Evolutionary conservation across 1,140 invertebrate species (phyloP).

Genomic region (Heliothis subflexa): DNA sequence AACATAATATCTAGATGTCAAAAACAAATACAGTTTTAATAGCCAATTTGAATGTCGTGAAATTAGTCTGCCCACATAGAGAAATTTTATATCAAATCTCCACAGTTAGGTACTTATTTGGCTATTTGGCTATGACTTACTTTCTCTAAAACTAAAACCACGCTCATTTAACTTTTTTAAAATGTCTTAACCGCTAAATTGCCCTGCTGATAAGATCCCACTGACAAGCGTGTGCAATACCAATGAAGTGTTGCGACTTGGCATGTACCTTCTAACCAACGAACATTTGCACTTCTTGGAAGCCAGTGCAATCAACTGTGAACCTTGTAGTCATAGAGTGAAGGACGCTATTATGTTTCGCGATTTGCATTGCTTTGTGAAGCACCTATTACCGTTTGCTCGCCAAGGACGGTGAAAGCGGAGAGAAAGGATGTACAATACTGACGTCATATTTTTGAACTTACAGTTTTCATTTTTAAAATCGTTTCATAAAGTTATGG

Average conservation of each 20-base stretch:
- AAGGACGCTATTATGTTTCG: slow-evolving; percentile 24
- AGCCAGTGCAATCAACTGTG: slow-evolving; percentile 15
- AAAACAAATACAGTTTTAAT: background rate
- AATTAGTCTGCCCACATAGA: slow-evolving; percentile 14
- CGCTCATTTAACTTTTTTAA: slow-evolving; percentile 30
- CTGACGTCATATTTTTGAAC: slow-evolving; percentile 50
- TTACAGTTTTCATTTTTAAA: slow-evolving; percentile 2
- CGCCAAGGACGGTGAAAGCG: slow-evolving; percentile 79
- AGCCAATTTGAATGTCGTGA: slow-evolving; percentile 17
- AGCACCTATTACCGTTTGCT: slow-evolving; percentile 47
- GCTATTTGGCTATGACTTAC: slow-evolving; percentile 20
- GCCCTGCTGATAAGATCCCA: slow-evolving; percentile 49
- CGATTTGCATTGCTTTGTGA: slow-evolving; percentile 41
- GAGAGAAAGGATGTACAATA: slow-evolving; percentile 60
- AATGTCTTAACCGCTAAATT: slow-evolving; percentile 40
- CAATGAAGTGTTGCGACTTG: slow-evolving; percentile 46
- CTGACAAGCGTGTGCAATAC: slow-evolving; percentile 49
- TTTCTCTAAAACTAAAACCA: slow-evolving; percentile 50
- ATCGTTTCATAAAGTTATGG: background rate
- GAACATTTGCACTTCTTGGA: slow-evolving; percentile 9
- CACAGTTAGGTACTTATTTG: slow-evolving; percentile 29
- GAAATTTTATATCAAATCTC: slow-evolving; percentile 41
- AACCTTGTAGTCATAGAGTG: background rate
- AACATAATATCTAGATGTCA: background rate
- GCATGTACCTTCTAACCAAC: slow-evolving; percentile 40